Evolutionary conservation across 2,797 vertebrate genomes (phyloP), one percentile per base, ranked within the genome.

Genomic region (Lagodon rhomboides): DNA sequence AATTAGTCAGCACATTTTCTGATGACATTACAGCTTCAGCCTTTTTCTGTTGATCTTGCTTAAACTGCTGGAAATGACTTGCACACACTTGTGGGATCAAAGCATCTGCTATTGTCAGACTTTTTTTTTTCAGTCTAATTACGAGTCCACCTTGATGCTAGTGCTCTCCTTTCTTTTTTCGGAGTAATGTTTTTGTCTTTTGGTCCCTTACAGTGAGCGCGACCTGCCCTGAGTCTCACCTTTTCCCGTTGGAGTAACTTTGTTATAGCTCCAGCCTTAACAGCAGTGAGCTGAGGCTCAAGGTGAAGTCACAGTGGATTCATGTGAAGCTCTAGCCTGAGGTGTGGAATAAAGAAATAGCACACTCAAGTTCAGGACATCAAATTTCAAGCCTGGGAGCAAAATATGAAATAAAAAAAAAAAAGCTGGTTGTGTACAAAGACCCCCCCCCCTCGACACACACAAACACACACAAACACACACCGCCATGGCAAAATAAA

Each of bases 1-100:
- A 83, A 85, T 82, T 64, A 81, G 92, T 94, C 93, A 95, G 92
- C 92, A 82, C 71, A 85, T 85, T 91, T 89, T 74, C 68, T 90
- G 80, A 91, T 86, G 83, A 82, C 83, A 83, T 89, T 86, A 91
- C 63, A 83, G 59, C 84, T 86, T 85, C 68, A 87, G 79, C 59
- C 70, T 59, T 84, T 38, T 87, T 91, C 79, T 80, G 76, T 84
- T 75, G 80, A 86, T 81, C 74, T 70, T 61, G 82, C 83, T 85
- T 70, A 78, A 74, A 76, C 43, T 66, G 61, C 43, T 12, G 15
- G 63, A 38, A 70, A 79, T 77, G 72, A 79, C 65, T 80, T 73
- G 16, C 46, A 53, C 76, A 72, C 77, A 76, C 75, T 68, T 67
- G 60, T 67, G 51, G 34, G 53, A 51, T 51, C 20, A 77, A 16